These are phyloP conservation scores for Teleogryllus occipitalis DNA, from an alignment of 1,140 invertebrate genomes.

Conservation along the genomic window DNA sequence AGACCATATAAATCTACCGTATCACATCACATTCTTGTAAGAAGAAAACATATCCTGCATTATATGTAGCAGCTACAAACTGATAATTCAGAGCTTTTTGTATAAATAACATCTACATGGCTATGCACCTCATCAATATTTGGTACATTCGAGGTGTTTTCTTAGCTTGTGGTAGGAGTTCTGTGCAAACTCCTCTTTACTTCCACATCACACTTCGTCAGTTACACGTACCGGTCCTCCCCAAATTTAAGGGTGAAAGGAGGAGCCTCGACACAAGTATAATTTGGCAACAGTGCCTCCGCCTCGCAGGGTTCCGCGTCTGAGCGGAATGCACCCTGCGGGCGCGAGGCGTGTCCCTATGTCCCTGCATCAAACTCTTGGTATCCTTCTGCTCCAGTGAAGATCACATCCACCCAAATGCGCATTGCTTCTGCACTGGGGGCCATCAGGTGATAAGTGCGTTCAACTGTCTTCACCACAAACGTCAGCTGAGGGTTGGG, in stretches of 20 bases:
- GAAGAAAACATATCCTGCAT: not conserved
- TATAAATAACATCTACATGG: not conserved
- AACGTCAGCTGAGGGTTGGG: slow-evolving; percentile 87
- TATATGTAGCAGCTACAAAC: not conserved
- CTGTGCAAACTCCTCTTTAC: not conserved
- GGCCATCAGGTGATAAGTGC: slow-evolving; percentile 85
- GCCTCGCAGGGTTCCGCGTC: not conserved
- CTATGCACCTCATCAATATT: not conserved
- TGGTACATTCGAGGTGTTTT: not conserved
- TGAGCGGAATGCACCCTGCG: not conserved
- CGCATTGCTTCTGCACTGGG: slow-evolving; percentile 88
- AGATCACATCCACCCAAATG: slow-evolving; percentile 96
- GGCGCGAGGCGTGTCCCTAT: slow-evolving; percentile 10
- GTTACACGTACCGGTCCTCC: not conserved
- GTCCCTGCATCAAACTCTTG: slow-evolving; percentile 54
- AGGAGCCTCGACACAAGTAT: not conserved
- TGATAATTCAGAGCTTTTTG: not conserved
- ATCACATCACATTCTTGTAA: not conserved
- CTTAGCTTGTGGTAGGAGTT: not conserved
- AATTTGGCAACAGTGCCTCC: not conserved
- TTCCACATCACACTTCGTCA: not conserved
- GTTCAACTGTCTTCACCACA: slow-evolving; percentile 88
- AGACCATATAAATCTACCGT: not conserved
- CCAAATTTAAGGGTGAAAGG: not conserved
- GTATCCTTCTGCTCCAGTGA: slow-evolving; percentile 82